Evolutionary conservation across 2,797 vertebrate species (phyloP).

Genomic region (Sparus aurata): DNA sequence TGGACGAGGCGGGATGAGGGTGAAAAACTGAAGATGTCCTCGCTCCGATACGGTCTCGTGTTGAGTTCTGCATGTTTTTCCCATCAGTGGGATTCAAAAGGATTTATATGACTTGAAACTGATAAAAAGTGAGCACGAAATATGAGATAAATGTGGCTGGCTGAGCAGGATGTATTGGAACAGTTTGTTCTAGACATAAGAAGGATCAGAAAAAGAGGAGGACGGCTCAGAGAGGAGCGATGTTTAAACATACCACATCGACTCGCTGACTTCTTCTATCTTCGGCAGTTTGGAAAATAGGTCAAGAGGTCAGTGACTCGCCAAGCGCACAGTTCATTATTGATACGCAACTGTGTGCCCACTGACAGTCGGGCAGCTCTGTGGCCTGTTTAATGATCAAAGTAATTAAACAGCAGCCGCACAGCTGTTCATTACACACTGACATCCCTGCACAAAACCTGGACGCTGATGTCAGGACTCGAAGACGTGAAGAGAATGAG

Average conservation of each 20-base stretch:
- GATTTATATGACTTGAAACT: slow-evolving; percentile 16
- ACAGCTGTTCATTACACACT: slow-evolving; percentile 61
- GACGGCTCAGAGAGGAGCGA: not conserved
- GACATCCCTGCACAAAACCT: slow-evolving; percentile 35
- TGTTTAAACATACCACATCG: not conserved
- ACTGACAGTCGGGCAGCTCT: slow-evolving; percentile 26
- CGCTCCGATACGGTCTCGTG: not conserved
- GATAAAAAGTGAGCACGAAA: slow-evolving; percentile 9
- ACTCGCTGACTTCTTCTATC: not conserved
- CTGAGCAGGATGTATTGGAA: not conserved
- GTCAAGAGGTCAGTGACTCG: slow-evolving; percentile 42
- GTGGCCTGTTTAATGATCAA: slow-evolving; percentile 48
- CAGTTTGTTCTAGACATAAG: not conserved
- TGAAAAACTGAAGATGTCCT: slow-evolving; percentile 13
- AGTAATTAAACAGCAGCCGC: slow-evolving; percentile 49
- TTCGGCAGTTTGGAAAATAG: slow-evolving; percentile 38
- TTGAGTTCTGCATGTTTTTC: slow-evolving; percentile 27
- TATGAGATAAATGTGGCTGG: slow-evolving; percentile 1
- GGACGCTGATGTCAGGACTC: slow-evolving; percentile 3
- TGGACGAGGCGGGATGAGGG: not conserved
- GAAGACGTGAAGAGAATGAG: slow-evolving; percentile 6
- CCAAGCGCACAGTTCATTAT: slow-evolving; percentile 19
- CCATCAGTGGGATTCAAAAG: slow-evolving; percentile 26
- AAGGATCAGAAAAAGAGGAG: not conserved
- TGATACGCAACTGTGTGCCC: slow-evolving; percentile 42